Percentiles rank a stretch among this genome's conserved stretches.
phyloP scores from a whole-genome alignment of 2,797 vertebrate species.

The Chaenodraco wilsoni region DNA sequence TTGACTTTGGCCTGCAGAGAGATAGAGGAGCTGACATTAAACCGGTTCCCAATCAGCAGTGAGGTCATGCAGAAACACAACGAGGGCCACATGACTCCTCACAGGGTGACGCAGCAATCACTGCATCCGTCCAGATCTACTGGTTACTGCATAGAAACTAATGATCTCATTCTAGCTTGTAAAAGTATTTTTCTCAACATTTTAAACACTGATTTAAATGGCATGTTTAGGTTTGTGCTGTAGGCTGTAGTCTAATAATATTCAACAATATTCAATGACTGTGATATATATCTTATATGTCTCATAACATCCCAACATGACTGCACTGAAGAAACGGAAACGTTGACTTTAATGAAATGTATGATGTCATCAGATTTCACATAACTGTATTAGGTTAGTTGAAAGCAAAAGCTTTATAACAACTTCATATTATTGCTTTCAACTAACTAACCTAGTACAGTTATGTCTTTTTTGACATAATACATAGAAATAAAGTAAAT shows the following conservation, averaged over 20 bases:
- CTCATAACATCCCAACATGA: background rate
- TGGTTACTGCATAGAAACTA: background rate
- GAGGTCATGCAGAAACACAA: conserved; percentile 28
- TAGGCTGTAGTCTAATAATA: background rate
- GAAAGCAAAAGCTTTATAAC: too few relatives aligned
- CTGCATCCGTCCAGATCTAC: conserved; percentile 1
- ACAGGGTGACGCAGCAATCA: background rate
- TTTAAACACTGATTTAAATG: background rate
- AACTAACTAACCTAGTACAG: too few relatives aligned
- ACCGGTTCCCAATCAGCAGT: conserved; percentile 9
- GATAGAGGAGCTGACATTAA: conserved; percentile 1
- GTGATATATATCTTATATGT: background rate
- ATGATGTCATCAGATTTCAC: too few relatives aligned
- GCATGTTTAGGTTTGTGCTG: background rate
- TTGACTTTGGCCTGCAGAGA: conserved; percentile 40
- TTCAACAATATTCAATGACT: background rate
- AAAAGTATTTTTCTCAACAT: conserved; percentile 1
- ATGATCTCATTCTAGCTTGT: background rate
- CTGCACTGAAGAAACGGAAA: background rate
- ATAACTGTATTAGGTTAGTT: too few relatives aligned
- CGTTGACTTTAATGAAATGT: too few relatives aligned
- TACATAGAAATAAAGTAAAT: too few relatives aligned
- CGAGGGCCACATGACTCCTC: background rate
- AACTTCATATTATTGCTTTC: too few relatives aligned
- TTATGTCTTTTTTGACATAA: too few relatives aligned